Base-by-base conservation (phyloP, 1,140 invertebrate genomes). In the Drosophila nigrodunni region DNA sequence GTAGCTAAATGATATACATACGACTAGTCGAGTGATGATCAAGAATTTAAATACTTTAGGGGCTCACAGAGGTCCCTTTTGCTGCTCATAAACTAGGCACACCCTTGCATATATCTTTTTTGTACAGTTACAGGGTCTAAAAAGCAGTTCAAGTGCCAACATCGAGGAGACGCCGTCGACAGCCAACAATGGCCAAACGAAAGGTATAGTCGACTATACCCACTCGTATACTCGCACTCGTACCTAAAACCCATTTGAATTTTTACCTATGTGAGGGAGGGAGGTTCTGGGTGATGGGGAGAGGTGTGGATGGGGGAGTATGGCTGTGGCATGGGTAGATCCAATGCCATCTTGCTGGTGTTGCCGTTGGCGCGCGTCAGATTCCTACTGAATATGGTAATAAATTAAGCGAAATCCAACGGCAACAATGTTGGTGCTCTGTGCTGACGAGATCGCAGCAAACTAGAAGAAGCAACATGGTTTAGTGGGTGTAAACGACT, bases 341-440 rank as follows among this genome's bases (percentile, higher is more conserved):
- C 86, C 62, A 89, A 87, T 90, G 82, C 67, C 79, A 77, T 57
- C 39, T 44, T 35, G 62, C 59, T 90, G 81, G 50, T 75, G 73
- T 79, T 80, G 77, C 77, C 73, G 58, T 80, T 77, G 77, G 79
- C 77, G 74, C 86, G 78, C 86, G 81, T 90, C 83, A 78, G 78
- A 81, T 80, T 90, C 86, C 86, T 73, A 39, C 81, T 90, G 87
- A 90, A 90, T 90, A 90, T 90, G 87, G 77, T 90, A 90, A 90
- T 90, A 90, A 90, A 90, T 90, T 90, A 90, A 90, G 76, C 67
- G 73, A 82, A 86, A 90, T 89, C 77, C 66, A 70, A 30, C 54
- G 41, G 54, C 50, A 65, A 75, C 57, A 71, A 78, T 66, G 64
- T 46, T 30, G 3, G 70, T 39, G 9, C 25, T 35, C 13, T 18